Conservation (phyloP, 2,797 vertebrate genomes). For the Acrossocheilus fasciatus region DNA sequence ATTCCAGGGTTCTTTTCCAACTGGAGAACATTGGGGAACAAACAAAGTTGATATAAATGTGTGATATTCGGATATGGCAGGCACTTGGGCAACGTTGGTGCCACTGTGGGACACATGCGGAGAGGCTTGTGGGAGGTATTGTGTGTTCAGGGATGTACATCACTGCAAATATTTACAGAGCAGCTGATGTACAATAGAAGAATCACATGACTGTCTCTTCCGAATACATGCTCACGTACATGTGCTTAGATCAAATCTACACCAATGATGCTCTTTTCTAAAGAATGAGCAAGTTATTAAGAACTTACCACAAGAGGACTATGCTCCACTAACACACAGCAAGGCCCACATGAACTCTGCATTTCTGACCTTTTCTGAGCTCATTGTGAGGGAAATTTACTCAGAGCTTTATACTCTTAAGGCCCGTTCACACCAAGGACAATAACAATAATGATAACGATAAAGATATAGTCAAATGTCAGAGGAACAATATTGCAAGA, state of each 20-base stretch:
- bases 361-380: background rate
- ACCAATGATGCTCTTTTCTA: constrained; percentile 11
- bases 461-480: background rate
- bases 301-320: constrained; percentile 6
- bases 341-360: background rate
- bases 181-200: constrained; percentile 51
- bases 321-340: background rate
- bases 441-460: background rate
- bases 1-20: constrained; percentile 55
- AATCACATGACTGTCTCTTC: constrained; percentile 42
- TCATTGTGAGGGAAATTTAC: background rate
- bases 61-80: constrained; percentile 19
- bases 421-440: background rate
- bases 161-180: constrained; percentile 61
- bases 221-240: constrained; percentile 23
- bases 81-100: constrained; percentile 28
- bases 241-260: constrained; percentile 9
- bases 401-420: background rate
- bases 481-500: background rate
- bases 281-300: constrained; percentile 2
- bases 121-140: constrained; percentile 49
- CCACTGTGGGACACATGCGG: constrained; percentile 39
- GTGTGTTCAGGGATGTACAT: constrained; percentile 57
- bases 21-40: constrained; percentile 38
- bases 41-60: constrained; percentile 45